Evolutionary conservation across 1,140 invertebrate species (phyloP), one percentile per base, ranked within the genome.

Genomic region (Hormaphis cornu): DNA sequence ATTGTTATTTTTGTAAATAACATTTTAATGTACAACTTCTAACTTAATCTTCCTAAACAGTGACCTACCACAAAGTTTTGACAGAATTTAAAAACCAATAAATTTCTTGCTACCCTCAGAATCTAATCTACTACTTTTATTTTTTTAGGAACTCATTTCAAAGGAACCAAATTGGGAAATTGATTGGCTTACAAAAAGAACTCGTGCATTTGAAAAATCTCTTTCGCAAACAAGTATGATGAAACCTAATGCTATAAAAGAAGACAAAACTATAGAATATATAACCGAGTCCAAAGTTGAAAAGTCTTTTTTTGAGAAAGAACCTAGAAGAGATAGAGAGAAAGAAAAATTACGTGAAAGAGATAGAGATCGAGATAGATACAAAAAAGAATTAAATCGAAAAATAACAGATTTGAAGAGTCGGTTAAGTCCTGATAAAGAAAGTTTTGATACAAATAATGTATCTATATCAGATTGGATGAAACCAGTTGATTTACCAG

Each of bases 101-200:
- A n/a, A n/a, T n/a, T n/a, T n/a, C n/a, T n/a, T n/a, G n/a, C n/a
- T n/a, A n/a, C n/a, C n/a, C n/a, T n/a, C n/a, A n/a, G n/a, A n/a
- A n/a, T n/a, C n/a, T n/a, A n/a, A n/a, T n/a, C n/a, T n/a, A n/a
- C n/a, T 58, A 18, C 16, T 61, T 44, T 30, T 40, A 52, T 42
- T 4, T 71, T 76, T 71, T 20, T 74, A 91, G 89, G 85, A 83
- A 70, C 91, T 88, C 73, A 83, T 89, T 7, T 85, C 87, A 50
- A 85, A 89, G 78, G 89, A 89, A 78, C 88, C 89, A 0, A 87
- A 89, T 73, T 91, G 89, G 86, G 90, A 93, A 77, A 86, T 84
- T 0, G 88, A 91, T 73, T 91, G 89, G 88, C 83, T 89, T 78
- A 84, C 83, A 1, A 89, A 90, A 76, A 81, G 90, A 4, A 87